phyloP scores from a whole-genome alignment of 1,140 invertebrate genomes.

The Ceratina calcarata region DNA sequence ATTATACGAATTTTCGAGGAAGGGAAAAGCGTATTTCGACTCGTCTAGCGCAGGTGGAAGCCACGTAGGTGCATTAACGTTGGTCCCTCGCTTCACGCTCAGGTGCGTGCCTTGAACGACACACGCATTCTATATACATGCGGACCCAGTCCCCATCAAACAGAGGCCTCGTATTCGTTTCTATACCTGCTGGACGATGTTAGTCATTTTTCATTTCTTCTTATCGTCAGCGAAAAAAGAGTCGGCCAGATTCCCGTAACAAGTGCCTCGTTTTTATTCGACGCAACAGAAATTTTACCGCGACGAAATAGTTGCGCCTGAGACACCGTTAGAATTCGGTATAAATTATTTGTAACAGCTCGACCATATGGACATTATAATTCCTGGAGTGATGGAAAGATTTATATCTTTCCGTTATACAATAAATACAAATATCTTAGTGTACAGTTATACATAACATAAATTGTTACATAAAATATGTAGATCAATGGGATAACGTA shows the following conservation, averaged over 20 bases:
- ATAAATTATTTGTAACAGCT: too few relatives aligned
- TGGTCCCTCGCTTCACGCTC: constrained; percentile 65
- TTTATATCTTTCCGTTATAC: too few relatives aligned
- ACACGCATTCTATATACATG: constrained; percentile 6
- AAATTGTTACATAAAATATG: too few relatives aligned
- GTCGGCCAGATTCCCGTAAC: constrained; percentile 30
- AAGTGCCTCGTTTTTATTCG: constrained; percentile 23
- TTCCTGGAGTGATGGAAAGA: too few relatives aligned
- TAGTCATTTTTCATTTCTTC: constrained; percentile 51
- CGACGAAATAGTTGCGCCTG: background rate
- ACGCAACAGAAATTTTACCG: constrained; percentile 17
- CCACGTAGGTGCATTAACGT: constrained; percentile 62
- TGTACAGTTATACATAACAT: too few relatives aligned
- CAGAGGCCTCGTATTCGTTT: constrained; percentile 31
- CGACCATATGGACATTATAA: too few relatives aligned
- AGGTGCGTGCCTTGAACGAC: constrained; percentile 64
- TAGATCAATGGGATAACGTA: too few relatives aligned
- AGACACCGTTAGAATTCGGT: too few relatives aligned
- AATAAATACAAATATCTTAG: too few relatives aligned
- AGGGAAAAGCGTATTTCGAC: constrained; percentile 43
- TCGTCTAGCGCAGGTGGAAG: constrained; percentile 60
- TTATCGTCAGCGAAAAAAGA: constrained; percentile 58
- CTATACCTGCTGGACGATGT: constrained; percentile 45
- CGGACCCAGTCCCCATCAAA: background rate
- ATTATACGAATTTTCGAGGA: constrained; percentile 20